Conservation (phyloP, 2,888 invertebrate species). For the Podotricha telesiphe region DNA sequence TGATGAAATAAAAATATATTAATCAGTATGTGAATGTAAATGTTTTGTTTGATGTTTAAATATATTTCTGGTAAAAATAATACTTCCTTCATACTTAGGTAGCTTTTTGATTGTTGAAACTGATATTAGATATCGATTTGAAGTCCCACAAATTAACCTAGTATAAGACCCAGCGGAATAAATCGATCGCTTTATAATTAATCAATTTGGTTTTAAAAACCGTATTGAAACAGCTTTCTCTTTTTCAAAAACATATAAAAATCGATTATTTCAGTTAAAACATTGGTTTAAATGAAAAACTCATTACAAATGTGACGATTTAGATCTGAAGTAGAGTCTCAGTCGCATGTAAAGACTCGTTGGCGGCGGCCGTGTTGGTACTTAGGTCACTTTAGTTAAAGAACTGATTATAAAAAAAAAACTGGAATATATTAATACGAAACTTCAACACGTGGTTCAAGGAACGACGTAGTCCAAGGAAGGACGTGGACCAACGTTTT, state of each 20-base stretch:
- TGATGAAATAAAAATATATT: neutral
- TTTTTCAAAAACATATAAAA: neutral
- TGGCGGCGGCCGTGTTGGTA: slow-evolving; percentile 32
- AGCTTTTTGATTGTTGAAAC: no score
- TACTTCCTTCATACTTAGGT: no score
- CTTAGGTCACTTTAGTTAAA: neutral
- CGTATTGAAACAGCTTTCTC: neutral
- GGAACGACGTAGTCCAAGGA: neutral
- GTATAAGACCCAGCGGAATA: neutral
- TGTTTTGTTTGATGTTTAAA: no score
- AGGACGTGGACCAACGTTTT: no score
- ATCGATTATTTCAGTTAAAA: slow-evolving; percentile 9
- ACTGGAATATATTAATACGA: neutral
- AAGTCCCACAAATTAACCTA: neutral
- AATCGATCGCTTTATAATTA: neutral
- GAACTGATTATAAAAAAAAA: slow-evolving; percentile 3
- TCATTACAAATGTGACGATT: slow-evolving; percentile 24
- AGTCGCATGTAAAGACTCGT: slow-evolving; percentile 43
- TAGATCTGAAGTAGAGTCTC: slow-evolving; percentile 31
- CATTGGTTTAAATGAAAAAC: slow-evolving; percentile 13
- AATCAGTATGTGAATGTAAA: no score
- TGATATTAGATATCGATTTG: neutral
- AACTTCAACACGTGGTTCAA: neutral
- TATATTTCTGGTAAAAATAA: no score
- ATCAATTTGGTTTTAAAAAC: neutral